Base-by-base conservation (phyloP, 2,888 invertebrate species). In the Netelia fuscicornis region DNA sequence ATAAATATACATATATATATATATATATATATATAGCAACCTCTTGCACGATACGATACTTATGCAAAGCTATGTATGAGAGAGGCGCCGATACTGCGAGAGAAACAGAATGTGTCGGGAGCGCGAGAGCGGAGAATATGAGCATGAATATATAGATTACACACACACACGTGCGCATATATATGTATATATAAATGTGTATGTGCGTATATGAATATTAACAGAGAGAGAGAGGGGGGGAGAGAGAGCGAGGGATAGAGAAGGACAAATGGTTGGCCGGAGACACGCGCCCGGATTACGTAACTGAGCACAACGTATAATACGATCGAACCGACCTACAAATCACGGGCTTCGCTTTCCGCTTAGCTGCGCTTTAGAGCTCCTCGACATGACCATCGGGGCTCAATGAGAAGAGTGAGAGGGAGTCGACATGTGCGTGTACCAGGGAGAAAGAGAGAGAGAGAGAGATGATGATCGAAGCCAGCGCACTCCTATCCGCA, bases 281-380 rank as follows among this genome's bases (percentile, higher is more conserved):
- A 80, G 82, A 75, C 81, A 84, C 84, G 82, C 86, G 79, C 58
- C 81, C 68, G 87, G 89, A 89, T 90, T 90, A 91, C 90, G 90
- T 89, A 91, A 90, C 88, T 75, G 81, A 52, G 77, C 67, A 82
- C 78, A 77, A 67, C 76, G 82, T 81, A 86, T 86, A 90, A 89
- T 86, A 87, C 90, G 90, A 91, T 91, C 90, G 89, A 91, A 90
- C 70, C 90, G 91, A 92, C 90, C 90, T 91, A 92, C 90, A 91
- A 92, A 91, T 91, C 90, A 89, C 89, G 88, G 89, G 89, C 88
- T 90, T 90, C 89, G 88, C 89, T 81, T 80, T 84, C 75, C 77
- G 84, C 84, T 84, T 77, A 84, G 71, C 65, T 79, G 76, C 84
- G 81, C 81, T 81, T 77, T 71, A 56, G 75, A 85, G 81, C 86